These are phyloP conservation scores for Listrodromus nycthemerus DNA, from an alignment of 2,888 invertebrate species.

Conservation along the genomic window DNA sequence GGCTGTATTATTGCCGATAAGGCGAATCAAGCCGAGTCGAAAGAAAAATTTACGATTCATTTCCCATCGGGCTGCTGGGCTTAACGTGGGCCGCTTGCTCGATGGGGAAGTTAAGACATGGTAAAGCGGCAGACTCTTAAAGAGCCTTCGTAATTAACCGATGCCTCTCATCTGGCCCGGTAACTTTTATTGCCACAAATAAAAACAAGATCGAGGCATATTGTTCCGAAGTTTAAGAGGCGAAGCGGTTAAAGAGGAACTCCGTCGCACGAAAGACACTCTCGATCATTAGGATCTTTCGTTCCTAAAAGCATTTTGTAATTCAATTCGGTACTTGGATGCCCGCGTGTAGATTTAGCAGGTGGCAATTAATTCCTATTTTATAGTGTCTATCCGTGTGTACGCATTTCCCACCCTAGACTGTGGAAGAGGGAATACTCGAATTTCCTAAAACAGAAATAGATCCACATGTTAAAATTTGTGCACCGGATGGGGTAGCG, in stretches of 20 bases:
- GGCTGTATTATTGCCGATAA: conserved; percentile 11
- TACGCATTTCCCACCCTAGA: background rate
- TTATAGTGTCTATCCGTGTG: background rate
- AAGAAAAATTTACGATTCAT: conserved; percentile 35
- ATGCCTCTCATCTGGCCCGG: background rate
- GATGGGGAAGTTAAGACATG: conserved; percentile 26
- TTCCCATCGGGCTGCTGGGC: background rate
- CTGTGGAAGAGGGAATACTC: background rate
- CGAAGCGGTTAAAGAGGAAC: background rate
- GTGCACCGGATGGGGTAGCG: background rate
- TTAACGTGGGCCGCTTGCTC: conserved; percentile 16
- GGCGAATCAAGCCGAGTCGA: conserved; percentile 5
- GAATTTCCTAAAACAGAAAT: background rate
- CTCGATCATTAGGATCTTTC: conserved; percentile 34
- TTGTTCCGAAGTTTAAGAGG: conserved; percentile 26
- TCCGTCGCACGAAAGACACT: conserved; percentile 12
- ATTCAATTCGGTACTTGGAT: conserved; percentile 37
- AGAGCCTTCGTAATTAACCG: conserved; percentile 4
- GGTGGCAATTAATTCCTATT: background rate
- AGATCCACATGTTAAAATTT: background rate
- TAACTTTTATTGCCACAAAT: conserved; percentile 43
- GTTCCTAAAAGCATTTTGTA: conserved; percentile 46
- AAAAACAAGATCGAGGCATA: conserved; percentile 43
- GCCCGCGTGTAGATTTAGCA: background rate
- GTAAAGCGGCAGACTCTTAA: conserved; percentile 12